Conservation (phyloP, 2,888 invertebrate species). For the Timema podura region DNA sequence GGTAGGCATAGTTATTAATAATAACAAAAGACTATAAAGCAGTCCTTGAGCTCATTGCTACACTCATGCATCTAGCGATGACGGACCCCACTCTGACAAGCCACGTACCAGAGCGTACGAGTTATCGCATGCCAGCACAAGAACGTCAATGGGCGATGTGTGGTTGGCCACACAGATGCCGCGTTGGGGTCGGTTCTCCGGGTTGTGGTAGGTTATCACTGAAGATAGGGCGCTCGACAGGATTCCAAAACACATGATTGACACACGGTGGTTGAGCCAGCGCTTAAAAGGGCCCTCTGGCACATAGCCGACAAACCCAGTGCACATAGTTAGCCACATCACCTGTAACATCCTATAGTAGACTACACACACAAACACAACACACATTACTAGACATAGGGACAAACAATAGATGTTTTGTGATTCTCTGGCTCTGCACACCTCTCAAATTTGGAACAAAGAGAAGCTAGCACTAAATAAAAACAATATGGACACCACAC, state of each 20-base stretch:
- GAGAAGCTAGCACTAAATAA: too few relatives aligned
- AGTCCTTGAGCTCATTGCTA: too few relatives aligned
- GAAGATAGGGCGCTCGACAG: conserved; percentile 88
- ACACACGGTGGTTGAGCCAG: conserved; percentile 72
- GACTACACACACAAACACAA: background rate
- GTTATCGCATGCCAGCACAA: conserved; percentile 95
- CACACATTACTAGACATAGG: background rate
- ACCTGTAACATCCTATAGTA: conserved; percentile 55
- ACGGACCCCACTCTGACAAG: background rate
- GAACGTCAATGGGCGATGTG: conserved; percentile 96
- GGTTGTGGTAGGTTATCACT: conserved; percentile 80
- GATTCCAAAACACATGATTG: conserved; percentile 88
- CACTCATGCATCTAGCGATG: too few relatives aligned
- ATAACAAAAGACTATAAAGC: too few relatives aligned
- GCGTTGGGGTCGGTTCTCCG: conserved; percentile 77
- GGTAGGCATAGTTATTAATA: too few relatives aligned
- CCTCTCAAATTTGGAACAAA: too few relatives aligned
- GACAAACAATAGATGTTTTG: background rate
- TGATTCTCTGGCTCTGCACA: background rate
- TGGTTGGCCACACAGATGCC: conserved; percentile 98
- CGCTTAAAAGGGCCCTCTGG: conserved; percentile 75
- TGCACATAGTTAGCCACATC: conserved; percentile 63
- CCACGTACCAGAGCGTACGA: conserved; percentile 91
- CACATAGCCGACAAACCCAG: conserved; percentile 80
- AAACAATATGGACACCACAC: too few relatives aligned